Evolutionary conservation across 2,113 vertebrate genomes (phyloP), one percentile per base, ranked within the genome.

Genomic region (Romanogobio albipinnatus): DNA sequence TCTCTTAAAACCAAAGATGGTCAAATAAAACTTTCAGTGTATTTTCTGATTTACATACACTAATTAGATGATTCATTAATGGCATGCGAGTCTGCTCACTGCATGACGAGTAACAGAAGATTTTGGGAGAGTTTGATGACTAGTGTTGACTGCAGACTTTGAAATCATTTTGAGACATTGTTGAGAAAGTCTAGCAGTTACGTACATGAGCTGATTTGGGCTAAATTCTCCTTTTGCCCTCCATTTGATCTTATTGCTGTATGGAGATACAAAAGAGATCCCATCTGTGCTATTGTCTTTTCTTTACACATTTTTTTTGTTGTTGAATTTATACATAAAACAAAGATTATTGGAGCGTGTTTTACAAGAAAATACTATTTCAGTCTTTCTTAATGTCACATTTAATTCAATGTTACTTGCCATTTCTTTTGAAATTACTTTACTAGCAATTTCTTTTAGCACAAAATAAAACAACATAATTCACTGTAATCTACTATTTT

Each of bases 41-140:
- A n/a, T 71, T 71, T 43, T 71, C 22, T 43, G 9, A 71, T 43
- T 71, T 71, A 71, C 19, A 71, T 22, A 39, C 22, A 5, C 68
- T 71, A 71, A 71, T 71, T n/a, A 71, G 68, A 71, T 71, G 36
- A 5, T n/a, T 43, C 9, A 43, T 71, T 71, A 71, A 43, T 43
- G 68, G 68, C 9, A 71, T 22, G 17, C 22, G 66, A 70, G 66
- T n/a, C 66, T 43, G 36, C 66, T 71, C 66, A 0, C 66, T 71
- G 66, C 36, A 6, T 71, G 68, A 43, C 0, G 19, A 4, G 11
- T n/a, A 71, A 43, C 68, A 71, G 19, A 9, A 71, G 36, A 43
- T 71, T n/a, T 59, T 24, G 62, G 26, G 26, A 33, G 26, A 36
- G 22, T 22, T 70, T 39, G 1, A 22, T 22, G 8, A 39, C 29